Evolutionary conservation across 2,888 invertebrate genomes (phyloP).

Genomic region (Rhagonycha lutea): DNA sequence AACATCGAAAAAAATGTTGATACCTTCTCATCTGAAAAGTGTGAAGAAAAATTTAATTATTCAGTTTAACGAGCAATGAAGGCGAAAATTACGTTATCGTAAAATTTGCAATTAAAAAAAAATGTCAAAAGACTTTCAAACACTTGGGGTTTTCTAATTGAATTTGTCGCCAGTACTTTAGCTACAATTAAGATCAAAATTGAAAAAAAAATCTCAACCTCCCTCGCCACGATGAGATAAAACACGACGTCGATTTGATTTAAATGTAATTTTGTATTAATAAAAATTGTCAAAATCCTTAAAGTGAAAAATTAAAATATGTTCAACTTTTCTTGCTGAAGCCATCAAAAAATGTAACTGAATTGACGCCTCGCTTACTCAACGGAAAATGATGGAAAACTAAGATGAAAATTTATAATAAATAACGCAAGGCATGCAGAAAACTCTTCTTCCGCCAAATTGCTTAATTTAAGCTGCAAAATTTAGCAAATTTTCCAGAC

Average conservation of each 20-base stretch:
- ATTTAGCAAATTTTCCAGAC: neutral
- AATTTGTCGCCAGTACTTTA: neutral
- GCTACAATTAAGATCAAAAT: neutral
- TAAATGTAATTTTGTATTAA: neutral
- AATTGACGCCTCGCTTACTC: conserved; percentile 1
- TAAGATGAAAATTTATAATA: neutral
- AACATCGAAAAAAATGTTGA: neutral
- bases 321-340: neutral
- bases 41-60: neutral
- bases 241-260: neutral
- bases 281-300: neutral
- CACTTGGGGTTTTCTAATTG: conserved; percentile 1
- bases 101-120: conserved; percentile 2
- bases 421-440: neutral
- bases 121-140: neutral
- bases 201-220: neutral
- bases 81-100: neutral
- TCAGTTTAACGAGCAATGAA: neutral
- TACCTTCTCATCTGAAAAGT: neutral
- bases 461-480: neutral
- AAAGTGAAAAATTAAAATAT: neutral
- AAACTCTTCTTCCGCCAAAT: neutral
- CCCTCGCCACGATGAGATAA: neutral
- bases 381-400: neutral
- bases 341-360: neutral